Evolutionary conservation across 2,888 invertebrate genomes (phyloP), one percentile per base, ranked within the genome.

Genomic region (Clanis bilineata): DNA sequence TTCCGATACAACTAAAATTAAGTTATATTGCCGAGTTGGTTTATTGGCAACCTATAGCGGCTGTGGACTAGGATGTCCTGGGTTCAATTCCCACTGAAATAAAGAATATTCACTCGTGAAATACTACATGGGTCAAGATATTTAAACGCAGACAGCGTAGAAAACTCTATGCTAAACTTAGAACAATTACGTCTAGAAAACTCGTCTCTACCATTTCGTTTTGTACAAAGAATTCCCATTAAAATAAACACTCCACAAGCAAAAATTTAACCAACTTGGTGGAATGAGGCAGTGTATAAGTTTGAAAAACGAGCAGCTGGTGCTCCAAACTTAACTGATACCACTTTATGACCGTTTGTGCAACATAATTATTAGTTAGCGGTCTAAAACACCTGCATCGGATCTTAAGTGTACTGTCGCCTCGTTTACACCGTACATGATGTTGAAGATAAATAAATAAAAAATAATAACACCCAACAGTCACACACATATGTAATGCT

Each of bases 321-420:
- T 18, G 18, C 51, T 32, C 18, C 51, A 3, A 9, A 18, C 1
- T 38, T 4, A 41, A 44, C 18, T 58, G 25, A 39, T 58, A 25
- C 51, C 38, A 58, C 10, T 39, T 58, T 39, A 51, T 25, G 51
- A 51, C 39, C 38, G 38, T 38, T 23, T 18, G 39, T 22, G 15
- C 66, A 67, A 67, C 70, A 55, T 68, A 66, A 63, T 68, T 70
- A 69, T 61, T 69, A 66, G 64, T 67, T 64, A 60, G 65, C 63
- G 45, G 43, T 60, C 61, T 59, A 61, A 61, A 63, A 59, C 70
- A 70, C 71, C 70, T 72, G 71, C 69, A 72, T 61, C 65, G 64
- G 64, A 65, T 64, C 67, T 71, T 70, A 68, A 68, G 69, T 65
- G 64, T 59, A 56, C 3, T 57, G 9, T 25, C 58, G 45, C 58